Evolutionary conservation across 2,888 invertebrate species (phyloP), one percentile per base, ranked within the genome.

Genomic region (Drosophila kuntzei): DNA sequence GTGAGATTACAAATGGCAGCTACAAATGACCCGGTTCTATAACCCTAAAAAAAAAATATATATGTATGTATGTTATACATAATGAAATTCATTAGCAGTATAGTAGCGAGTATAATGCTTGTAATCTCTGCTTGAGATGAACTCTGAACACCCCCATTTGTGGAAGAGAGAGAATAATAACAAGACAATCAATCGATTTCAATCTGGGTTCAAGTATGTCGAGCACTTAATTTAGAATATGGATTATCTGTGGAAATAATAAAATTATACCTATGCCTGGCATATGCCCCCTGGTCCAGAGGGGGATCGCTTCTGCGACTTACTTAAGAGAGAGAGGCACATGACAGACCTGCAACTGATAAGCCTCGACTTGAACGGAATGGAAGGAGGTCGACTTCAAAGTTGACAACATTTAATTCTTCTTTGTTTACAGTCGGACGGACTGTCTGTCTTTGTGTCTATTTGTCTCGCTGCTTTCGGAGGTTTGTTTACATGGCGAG

Each of bases 401-500:
- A 32, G 22, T 25, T 34, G 51, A 41, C 61, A 49, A 25, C n/a
- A 7, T n/a, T 29, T 36, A 32, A 14, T 27, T 32, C 20, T 27
- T 29, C 37, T 62, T 55, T 54, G 39, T 44, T 9, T 18, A 47
- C 8, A 5, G 9, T 53, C 29, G 4, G 36, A 34, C 32, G 16
- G 25, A 55, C 18, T 60, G 12, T n/a, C 27, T 41, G 37, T 43
- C 27, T 43, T 2, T 41, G 1, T 71, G 63, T 73, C 58, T 64
- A 47, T 51, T 49, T 32, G 67, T 60, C 55, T 44, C 29, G 29
- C 46, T 50, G 59, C 61, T 65, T 81, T 63, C 61, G 76, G 76
- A 87, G 69, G 87, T 87, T 85, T 81, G 76, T 87, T 81, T 81
- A 81, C 81, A 78, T 46, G 46, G 34, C 36, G 57, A 54, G 27